phyloP scores from a whole-genome alignment of 2,113 vertebrate species.

The Hypocryptadius cinnamomeus region DNA sequence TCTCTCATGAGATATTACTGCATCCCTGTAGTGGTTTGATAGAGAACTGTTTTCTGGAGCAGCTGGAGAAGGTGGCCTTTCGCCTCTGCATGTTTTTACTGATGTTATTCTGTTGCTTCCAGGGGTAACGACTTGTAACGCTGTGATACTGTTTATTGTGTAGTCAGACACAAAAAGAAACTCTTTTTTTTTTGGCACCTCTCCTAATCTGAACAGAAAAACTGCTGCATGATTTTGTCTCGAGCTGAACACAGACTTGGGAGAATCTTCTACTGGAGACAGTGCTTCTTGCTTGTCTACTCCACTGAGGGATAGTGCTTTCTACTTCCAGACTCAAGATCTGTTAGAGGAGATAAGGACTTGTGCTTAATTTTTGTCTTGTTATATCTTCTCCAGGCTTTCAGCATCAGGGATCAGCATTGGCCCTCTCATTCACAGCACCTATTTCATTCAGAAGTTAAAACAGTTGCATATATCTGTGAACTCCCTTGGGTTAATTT shows the following conservation, averaged over 20 bases:
- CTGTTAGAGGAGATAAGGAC: neutral
- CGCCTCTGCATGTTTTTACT: neutral
- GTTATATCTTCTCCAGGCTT: neutral
- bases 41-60: neutral
- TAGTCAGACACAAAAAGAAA: neutral
- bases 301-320: neutral
- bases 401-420: neutral
- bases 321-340: neutral
- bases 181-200: neutral
- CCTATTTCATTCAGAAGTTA: neutral
- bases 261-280: neutral
- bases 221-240: neutral
- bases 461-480: neutral
- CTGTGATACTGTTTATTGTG: neutral
- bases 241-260: neutral
- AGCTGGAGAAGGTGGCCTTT: neutral
- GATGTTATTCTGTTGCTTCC: neutral
- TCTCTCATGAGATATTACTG: neutral
- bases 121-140: neutral
- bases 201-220: neutral
- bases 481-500: neutral
- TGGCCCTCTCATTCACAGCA: neutral
- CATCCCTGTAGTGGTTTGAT: neutral
- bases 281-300: neutral
- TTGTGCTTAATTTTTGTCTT: neutral